Evolutionary conservation across 1,140 invertebrate genomes (phyloP), one percentile per base, ranked within the genome.

Genomic region (Zaprionus ornatus): DNA sequence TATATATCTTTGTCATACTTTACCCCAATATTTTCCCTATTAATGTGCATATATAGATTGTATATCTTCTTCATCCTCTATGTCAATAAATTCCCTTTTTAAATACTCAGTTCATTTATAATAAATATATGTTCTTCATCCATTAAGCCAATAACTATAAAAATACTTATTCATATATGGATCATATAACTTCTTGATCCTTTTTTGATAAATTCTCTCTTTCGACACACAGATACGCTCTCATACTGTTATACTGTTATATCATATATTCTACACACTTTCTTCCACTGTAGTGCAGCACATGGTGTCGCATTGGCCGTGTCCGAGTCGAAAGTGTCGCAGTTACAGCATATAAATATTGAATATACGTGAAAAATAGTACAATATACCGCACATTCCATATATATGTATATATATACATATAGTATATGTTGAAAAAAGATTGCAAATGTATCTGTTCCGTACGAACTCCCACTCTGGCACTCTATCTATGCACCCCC

Each of bases 311-410:
- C n/a, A 32, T 27, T 70, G 67, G 68, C 63, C 32, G 61, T 76
- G 67, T 62, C 77, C 65, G 74, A 35, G 29, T 19, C 42, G 12
- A 68, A 35, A n/a, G 55, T 66, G 60, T 52, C n/a, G 70, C 70
- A 67, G 70, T 67, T 73, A 83, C 84, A 80, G 69, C 80, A 88
- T 74, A 87, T 83, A 87, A 87, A 85, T 85, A 85, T 85, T 85
- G 71, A 52, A 84, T 80, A 60, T 61, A 60, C 32, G 63, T 50
- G 52, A 64, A 64, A 67, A 68, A 72, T 60, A 68, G 19, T 50
- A 50, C 45, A 50, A 50, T 19, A 80, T 15, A 64, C 52, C 48
- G 27, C 42, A 23, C 17, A 80, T 12, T 67, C 52, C 45, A 32
- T 40, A 65, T 64, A 78, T 29, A 62, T 50, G 59, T 48, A 69